A percentile compares a stretch with the other conserved stretches of the same genome.
Conservation (phyloP, 2,113 vertebrate genomes). For the Helogale parvula region DNA sequence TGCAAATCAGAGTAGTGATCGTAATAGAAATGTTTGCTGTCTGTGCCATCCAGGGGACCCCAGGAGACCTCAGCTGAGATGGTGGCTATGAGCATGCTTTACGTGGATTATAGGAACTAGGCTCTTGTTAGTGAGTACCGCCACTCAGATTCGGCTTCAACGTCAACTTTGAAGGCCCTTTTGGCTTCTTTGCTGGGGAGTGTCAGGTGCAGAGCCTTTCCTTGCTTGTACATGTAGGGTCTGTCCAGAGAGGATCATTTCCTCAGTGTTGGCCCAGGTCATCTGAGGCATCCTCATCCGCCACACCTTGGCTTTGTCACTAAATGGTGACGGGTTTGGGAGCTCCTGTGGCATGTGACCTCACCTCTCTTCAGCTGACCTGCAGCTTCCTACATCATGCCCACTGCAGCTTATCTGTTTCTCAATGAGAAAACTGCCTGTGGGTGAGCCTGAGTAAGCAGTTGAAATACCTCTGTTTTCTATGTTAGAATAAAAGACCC, state of each 20-base stretch:
- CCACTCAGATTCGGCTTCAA: neutral
- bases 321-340: neutral
- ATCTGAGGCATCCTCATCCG: neutral
- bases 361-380: neutral
- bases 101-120: neutral
- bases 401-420: neutral
- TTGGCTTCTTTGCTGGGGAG: neutral
- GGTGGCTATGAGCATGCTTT: neutral
- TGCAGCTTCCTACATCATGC: neutral
- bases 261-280: neutral
- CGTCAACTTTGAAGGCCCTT: neutral
- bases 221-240: neutral
- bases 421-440: neutral
- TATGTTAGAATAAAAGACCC: neutral
- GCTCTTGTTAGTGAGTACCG: neutral
- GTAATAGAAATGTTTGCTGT: neutral
- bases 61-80: neutral
- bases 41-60: neutral
- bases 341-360: neutral
- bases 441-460: neutral
- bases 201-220: neutral
- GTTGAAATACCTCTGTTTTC: neutral
- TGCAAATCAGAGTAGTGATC: neutral
- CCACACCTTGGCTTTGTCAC: neutral
- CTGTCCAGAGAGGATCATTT: neutral